Evolutionary conservation across 2,888 invertebrate genomes (phyloP), one percentile per base, ranked within the genome.

Genomic region (Acleris literana): DNA sequence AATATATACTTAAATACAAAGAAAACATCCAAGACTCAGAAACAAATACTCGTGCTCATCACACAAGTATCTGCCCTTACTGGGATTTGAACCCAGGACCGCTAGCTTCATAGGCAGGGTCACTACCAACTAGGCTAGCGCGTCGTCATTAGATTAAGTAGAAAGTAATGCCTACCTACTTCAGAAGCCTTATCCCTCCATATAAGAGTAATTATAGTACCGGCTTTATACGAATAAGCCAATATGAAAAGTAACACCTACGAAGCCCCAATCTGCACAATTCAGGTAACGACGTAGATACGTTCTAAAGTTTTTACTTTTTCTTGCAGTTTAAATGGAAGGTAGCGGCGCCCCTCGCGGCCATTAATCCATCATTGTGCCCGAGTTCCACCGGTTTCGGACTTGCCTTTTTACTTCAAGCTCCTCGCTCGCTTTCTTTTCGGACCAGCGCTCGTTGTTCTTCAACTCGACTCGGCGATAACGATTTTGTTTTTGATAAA

Each of bases 301-400:
- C 75, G 76, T 80, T 76, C 78, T 76, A 76, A 79, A 82, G 75
- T 80, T 82, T 80, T 74, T 75, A 69, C 73, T 70, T 78, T 71
- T 74, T 72, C 72, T 68, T 72, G 69, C 77, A 76, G 74, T 81
- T 80, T 81, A 84, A 82, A 84, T 76, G 78, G 83, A 75, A 77
- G 74, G 71, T 71, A 70, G 72, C 69, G 55, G 74, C 66, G 69
- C 74, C 74, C 75, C 71, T 65, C 63, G 72, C 64, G 75, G 77
- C 78, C 77, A 83, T 85, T 86, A 85, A 87, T 88, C 85, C 80
- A 84, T 87, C 85, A 86, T 81, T 85, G 81, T 81, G 85, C 83
- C 81, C 73, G 76, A 64, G 63, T 56, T 65, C 68, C 63, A 48
- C 17, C 55, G 55, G 54, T 22, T 25, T 44, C 51, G 51, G 49